These are phyloP conservation scores for Erynnis tages DNA, from an alignment of 2,888 invertebrate species.

Conservation along the genomic window DNA sequence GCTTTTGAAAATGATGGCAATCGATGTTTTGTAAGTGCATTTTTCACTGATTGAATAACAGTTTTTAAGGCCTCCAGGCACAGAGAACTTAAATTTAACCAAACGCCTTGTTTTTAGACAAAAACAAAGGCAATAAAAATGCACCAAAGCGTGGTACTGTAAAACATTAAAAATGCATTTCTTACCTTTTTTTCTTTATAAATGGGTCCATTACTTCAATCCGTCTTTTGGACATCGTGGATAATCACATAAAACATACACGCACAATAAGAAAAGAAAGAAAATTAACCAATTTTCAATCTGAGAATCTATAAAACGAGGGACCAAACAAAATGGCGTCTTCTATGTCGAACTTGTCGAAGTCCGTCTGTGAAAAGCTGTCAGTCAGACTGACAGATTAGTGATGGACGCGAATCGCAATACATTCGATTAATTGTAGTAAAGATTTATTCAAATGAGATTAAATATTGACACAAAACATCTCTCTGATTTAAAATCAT, in stretches of 20 bases:
- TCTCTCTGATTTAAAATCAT: too few relatives aligned
- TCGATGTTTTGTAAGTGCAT: too few relatives aligned
- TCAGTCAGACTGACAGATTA: not conserved
- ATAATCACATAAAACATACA: constrained; percentile 51
- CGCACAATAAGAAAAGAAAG: constrained; percentile 38
- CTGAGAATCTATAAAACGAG: too few relatives aligned
- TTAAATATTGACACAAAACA: too few relatives aligned
- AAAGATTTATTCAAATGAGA: too few relatives aligned
- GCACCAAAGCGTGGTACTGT: constrained; percentile 12
- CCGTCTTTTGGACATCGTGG: constrained; percentile 89
- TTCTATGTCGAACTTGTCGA: not conserved
- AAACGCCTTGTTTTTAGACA: not conserved
- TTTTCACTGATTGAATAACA: constrained; percentile 2
- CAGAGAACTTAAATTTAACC: not conserved
- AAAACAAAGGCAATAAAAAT: constrained; percentile 14
- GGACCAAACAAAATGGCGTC: constrained; percentile 70
- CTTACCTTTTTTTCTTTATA: constrained; percentile 87
- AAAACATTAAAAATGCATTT: constrained; percentile 22
- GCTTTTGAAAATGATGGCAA: too few relatives aligned
- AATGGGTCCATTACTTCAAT: constrained; percentile 94
- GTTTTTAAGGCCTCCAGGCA: not conserved
- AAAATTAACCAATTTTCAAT: constrained; percentile 45
- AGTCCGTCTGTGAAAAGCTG: not conserved
- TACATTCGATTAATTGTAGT: too few relatives aligned
- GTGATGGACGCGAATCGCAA: too few relatives aligned